phyloP scores from a whole-genome alignment of 2,888 invertebrate species.

The Dolichopus griseipennis region DNA sequence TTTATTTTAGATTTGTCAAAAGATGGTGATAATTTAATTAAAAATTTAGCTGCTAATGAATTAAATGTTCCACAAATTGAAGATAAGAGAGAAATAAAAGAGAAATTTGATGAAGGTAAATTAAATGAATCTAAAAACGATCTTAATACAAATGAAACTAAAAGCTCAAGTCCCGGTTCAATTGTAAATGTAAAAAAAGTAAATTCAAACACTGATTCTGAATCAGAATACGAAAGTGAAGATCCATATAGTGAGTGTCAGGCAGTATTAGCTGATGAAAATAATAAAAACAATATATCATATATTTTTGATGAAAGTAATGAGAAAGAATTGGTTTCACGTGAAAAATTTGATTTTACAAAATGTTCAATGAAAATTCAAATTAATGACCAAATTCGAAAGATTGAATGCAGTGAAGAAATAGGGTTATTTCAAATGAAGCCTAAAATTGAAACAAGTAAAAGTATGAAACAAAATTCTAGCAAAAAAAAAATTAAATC shows the following conservation, averaged over 20 bases:
- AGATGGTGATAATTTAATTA: too few species aligned
- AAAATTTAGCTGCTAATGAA: too few species aligned
- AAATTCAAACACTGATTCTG: neutral
- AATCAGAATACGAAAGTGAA: constrained; percentile 8
- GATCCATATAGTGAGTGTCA: constrained; percentile 18
- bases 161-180: too few species aligned
- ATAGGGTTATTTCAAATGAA: neutral
- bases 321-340: neutral
- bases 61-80: too few species aligned
- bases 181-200: too few species aligned
- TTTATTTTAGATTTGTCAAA: too few species aligned
- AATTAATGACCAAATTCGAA: neutral
- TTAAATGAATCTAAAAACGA: too few species aligned
- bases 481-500: neutral
- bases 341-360: neutral
- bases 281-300: neutral
- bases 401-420: neutral
- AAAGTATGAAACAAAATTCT: neutral
- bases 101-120: too few species aligned
- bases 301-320: neutral
- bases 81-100: too few species aligned
- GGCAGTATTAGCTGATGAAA: constrained; percentile 12
- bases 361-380: neutral
- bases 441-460: neutral
- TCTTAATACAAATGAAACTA: too few species aligned